A percentile compares a stretch with the other conserved stretches of the same genome.
These are phyloP conservation scores for Macrostomum cliftonense DNA, from an alignment of 2,888 invertebrate species.

Conservation along the genomic window DNA sequence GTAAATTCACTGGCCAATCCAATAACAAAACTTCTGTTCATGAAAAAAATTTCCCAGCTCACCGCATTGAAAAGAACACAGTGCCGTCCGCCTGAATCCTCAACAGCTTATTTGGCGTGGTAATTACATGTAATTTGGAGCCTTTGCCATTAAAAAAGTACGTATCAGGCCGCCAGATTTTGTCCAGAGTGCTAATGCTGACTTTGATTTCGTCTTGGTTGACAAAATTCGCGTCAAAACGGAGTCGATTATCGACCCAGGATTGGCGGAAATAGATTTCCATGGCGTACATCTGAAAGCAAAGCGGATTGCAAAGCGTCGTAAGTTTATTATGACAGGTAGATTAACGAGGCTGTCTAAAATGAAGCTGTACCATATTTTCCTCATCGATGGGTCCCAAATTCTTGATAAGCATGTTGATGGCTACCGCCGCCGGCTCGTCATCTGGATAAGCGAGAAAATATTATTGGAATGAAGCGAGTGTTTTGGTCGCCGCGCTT, in stretches of 20 bases:
- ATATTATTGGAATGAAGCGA: no score
- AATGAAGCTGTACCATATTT: no score
- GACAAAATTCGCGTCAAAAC: slow-evolving; percentile 1
- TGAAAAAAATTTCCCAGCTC: slow-evolving; percentile 13
- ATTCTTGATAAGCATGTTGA: no score
- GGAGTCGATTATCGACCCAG: slow-evolving; percentile 8
- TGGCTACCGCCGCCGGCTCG: no score
- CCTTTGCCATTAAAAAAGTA: slow-evolving; percentile 43
- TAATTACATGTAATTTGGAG: slow-evolving; percentile 82
- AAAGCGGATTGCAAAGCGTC: no score
- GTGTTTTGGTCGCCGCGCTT: no score
- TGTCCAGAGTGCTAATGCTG: slow-evolving; percentile 62
- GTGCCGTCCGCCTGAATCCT: slow-evolving; percentile 72
- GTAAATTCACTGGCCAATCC: no score
- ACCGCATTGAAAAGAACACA: slow-evolving; percentile 83
- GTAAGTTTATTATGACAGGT: no score
- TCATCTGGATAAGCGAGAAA: no score
- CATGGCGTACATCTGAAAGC: slow-evolving; percentile 8
- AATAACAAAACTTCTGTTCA: no score
- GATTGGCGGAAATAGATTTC: slow-evolving; percentile 11
- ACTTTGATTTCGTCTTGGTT: slow-evolving; percentile 27
- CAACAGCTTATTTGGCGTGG: slow-evolving; percentile 76
- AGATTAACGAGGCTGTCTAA: no score
- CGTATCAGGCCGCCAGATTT: slow-evolving; percentile 89
- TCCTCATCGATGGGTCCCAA: no score